Conservation (phyloP, 2,797 vertebrate genomes). For the Spatula clypeata region DNA sequence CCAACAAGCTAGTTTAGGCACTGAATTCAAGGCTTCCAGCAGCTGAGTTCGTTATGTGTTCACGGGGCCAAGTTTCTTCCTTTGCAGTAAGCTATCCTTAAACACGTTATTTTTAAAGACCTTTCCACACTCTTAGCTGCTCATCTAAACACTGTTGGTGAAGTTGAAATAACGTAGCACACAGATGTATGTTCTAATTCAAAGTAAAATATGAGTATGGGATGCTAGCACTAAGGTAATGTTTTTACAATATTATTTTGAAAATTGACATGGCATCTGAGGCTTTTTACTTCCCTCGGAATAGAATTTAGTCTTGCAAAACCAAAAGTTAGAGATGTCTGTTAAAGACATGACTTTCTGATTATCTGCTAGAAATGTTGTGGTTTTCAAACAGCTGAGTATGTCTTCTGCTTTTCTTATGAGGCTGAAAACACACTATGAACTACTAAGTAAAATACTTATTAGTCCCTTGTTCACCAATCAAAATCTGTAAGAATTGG, state of each 20-base stretch:
- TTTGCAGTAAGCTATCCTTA: not conserved
- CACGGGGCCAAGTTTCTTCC: not conserved
- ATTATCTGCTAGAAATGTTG: not conserved
- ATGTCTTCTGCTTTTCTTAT: conserved; percentile 29
- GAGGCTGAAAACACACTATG: not conserved
- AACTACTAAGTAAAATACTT: conserved; percentile 24
- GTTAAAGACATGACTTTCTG: not conserved
- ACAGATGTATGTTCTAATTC: not conserved
- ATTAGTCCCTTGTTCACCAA: conserved; percentile 5
- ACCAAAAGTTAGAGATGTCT: not conserved
- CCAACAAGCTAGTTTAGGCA: not conserved
- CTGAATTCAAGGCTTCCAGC: not conserved
- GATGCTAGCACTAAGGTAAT: not conserved
- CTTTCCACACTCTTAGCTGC: not conserved
- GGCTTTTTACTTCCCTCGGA: not conserved
- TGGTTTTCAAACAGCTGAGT: conserved; percentile 18
- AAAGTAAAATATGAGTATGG: not conserved
- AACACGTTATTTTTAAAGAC: not conserved
- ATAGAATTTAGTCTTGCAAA: not conserved
- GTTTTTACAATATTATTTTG: not conserved
- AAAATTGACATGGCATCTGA: not conserved
- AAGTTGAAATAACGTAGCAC: not conserved
- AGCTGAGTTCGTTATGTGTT: not conserved
- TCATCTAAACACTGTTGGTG: not conserved
- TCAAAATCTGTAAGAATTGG: conserved; percentile 42